Base-by-base conservation (phyloP, 2,888 invertebrate species). In the Camptogramma bilineatum region DNA sequence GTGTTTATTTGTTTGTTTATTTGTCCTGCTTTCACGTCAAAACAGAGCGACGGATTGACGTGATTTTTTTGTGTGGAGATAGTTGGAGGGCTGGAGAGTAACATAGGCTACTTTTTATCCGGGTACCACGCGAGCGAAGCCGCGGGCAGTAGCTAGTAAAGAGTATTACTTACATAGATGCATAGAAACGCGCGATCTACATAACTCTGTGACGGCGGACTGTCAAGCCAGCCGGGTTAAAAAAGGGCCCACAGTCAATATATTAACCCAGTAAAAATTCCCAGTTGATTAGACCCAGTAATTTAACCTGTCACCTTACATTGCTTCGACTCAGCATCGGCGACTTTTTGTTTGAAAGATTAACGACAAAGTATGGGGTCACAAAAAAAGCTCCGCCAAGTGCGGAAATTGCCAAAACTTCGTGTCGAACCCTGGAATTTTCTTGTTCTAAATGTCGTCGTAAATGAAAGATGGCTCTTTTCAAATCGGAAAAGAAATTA, bases 391-490 rank as follows among this genome's bases (percentile, higher is more conserved):
- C 85, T 85, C 80, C 86, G 84, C 85, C 83, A 86, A 89, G 86
- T 88, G 83, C 87, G 90, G 88, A 89, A 91, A 91, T 91, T 91
- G 87, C 91, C 90, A 85, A 91, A 91, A 91, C 87, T 91, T 91
- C 86, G 87, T 90, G 91, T 91, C 88, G 87, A 89, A 88, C 83
- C 82, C 86, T 86, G 85, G 90, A 90, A 89, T 88, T 90, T 90
- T 88, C 91, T 91, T 91, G 91, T 90, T 90, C 90, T 85, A 87
- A 91, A 89, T 87, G 90, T 90, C 89, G 87, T 86, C 91, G 90
- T 91, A 91, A 91, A 91, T 91, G 90, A 91, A 90, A 90, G 89
- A 91, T 91, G 88, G 88, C 85, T 90, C 88, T 91, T 90, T 91
- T 90, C 87, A 88, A 90, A 91, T 90, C 90, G 88, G 88, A 81